These are phyloP conservation scores for Pandion haliaetus DNA, from an alignment of 2,113 vertebrate species.

Conservation along the genomic window DNA sequence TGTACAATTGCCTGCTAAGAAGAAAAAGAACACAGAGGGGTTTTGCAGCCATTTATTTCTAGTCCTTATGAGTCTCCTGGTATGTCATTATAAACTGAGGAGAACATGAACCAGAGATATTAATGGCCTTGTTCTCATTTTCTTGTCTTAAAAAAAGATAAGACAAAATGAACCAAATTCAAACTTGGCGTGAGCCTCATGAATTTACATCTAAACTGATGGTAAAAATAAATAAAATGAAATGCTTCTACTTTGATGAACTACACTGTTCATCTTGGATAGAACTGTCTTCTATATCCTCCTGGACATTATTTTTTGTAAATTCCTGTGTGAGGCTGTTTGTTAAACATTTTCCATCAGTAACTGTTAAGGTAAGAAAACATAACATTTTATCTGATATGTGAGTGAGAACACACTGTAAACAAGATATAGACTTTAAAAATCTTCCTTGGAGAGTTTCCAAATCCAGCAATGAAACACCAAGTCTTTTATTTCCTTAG, in stretches of 20 bases:
- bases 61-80: not conserved
- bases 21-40: not conserved
- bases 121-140: slow-evolving; percentile 4
- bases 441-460: not conserved
- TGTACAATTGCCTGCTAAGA: not conserved
- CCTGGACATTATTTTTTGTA: not conserved
- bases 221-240: not conserved
- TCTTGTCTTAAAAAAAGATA: not conserved
- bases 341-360: slow-evolving; percentile 15
- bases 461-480: not conserved
- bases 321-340: not conserved
- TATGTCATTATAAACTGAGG: not conserved
- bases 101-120: not conserved
- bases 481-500: not conserved
- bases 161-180: not conserved
- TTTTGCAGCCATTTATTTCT: not conserved
- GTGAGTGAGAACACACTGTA: not conserved
- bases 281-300: not conserved
- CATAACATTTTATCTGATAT: not conserved
- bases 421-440: slow-evolving; percentile 15
- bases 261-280: not conserved
- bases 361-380: slow-evolving; percentile 35
- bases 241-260: not conserved
- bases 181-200: not conserved
- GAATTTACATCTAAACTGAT: not conserved